phyloP scores from a whole-genome alignment of 2,888 invertebrate species.

The Oasisia sp. region DNA sequence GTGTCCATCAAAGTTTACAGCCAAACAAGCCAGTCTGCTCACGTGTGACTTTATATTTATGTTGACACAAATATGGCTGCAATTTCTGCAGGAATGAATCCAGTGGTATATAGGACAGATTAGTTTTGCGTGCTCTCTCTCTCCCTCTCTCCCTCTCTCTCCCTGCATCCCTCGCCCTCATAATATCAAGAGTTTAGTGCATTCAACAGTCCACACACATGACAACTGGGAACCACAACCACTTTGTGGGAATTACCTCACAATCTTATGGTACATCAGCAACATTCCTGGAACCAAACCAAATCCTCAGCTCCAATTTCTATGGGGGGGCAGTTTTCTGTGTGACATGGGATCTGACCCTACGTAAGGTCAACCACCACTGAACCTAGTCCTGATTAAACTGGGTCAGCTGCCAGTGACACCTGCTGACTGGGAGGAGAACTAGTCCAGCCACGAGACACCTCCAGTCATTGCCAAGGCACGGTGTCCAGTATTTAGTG shows the following conservation, averaged over 20 bases:
- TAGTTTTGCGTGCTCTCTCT: neutral
- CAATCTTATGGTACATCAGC: neutral
- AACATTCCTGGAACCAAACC: too few species aligned
- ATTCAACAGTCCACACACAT: neutral
- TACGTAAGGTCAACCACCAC: neutral
- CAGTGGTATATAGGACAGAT: neutral
- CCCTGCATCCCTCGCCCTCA: too few species aligned
- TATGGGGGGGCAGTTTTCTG: too few species aligned
- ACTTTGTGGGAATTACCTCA: neutral
- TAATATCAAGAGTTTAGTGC: neutral
- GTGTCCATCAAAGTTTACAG: neutral
- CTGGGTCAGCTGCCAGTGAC: constrained; percentile 45
- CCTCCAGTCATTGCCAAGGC: constrained; percentile 29
- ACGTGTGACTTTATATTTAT: neutral
- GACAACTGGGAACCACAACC: neutral
- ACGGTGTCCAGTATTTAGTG: neutral
- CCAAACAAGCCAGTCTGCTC: neutral
- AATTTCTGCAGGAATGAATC: neutral
- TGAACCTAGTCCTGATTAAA: constrained; percentile 44
- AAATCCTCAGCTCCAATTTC: too few species aligned
- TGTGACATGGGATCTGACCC: neutral
- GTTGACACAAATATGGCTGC: neutral
- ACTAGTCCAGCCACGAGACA: neutral
- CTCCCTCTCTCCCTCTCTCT: neutral
- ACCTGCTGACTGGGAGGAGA: constrained; percentile 48